These are phyloP conservation scores for Trichopria drosophilae DNA, from an alignment of 2,888 invertebrate species.

Conservation along the genomic window DNA sequence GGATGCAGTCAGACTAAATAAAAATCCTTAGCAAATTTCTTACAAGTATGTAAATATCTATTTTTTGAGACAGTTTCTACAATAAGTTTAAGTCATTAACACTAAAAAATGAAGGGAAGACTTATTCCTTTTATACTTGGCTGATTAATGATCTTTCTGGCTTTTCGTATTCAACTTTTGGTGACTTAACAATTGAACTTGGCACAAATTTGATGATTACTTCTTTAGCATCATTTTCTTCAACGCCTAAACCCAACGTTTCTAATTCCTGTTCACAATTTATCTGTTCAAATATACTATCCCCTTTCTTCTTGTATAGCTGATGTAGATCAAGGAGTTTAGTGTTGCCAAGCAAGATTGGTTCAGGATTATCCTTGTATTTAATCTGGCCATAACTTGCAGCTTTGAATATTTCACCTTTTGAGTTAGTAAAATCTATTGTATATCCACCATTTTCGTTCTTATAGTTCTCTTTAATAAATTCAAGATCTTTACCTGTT, in stretches of 20 bases:
- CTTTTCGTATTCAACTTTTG: constrained; percentile 15
- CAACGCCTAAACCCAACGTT: constrained; percentile 10
- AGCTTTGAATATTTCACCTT: too few relatives aligned
- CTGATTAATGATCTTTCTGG: constrained; percentile 13
- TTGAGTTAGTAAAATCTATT: too few relatives aligned
- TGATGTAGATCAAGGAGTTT: constrained; percentile 3
- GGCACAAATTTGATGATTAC: constrained; percentile 13
- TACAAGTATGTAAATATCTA: too few relatives aligned
- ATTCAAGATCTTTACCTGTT: constrained; percentile 11
- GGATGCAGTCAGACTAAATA: constrained; percentile 19
- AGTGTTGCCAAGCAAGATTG: constrained; percentile 7
- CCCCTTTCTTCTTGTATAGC: constrained; percentile 8
- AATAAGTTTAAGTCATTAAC: constrained; percentile 14
- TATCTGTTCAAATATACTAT: constrained; percentile 8
- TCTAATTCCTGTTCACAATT: constrained; percentile 3
- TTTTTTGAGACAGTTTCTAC: too few relatives aligned
- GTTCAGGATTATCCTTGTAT: too few relatives aligned
- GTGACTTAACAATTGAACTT: constrained; percentile 7
- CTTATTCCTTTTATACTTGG: constrained; percentile 15
- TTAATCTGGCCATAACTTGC: too few relatives aligned
- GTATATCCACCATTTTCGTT: constrained; percentile 15
- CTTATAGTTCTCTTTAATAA: constrained; percentile 10
- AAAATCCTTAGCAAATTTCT: constrained; percentile 20
- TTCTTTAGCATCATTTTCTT: constrained; percentile 6
- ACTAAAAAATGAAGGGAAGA: constrained; percentile 15